phyloP scores from a whole-genome alignment of 2,888 invertebrate genomes.

The Ormyrus pomaceus region DNA sequence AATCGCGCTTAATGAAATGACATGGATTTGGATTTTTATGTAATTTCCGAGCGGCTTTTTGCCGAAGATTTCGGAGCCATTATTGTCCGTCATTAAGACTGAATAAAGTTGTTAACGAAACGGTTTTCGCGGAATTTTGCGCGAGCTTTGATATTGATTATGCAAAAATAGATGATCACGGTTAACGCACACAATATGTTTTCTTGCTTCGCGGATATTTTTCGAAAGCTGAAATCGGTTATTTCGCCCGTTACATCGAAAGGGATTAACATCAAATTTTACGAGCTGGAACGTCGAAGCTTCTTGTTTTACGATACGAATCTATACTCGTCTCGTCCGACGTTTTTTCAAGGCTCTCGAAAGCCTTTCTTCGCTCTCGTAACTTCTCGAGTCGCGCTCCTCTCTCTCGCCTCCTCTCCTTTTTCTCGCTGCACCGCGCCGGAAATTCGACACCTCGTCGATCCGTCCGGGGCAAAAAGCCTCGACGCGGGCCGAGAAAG shows the following conservation, averaged over 20 bases:
- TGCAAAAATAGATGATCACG: too few relatives aligned
- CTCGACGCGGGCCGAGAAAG: not conserved
- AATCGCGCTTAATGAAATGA: slow-evolving; percentile 41
- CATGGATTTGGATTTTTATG: slow-evolving; percentile 40
- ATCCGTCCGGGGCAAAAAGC: not conserved
- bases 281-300: not conserved
- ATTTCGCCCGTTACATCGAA: too few relatives aligned
- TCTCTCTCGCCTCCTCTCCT: not conserved
- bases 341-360: not conserved
- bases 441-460: slow-evolving; percentile 42
- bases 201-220: too few relatives aligned
- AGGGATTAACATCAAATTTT: too few relatives aligned
- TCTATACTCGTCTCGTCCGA: not conserved
- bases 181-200: too few relatives aligned
- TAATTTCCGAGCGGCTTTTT: slow-evolving; percentile 28
- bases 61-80: too few relatives aligned
- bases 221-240: too few relatives aligned
- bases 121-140: too few relatives aligned
- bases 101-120: too few relatives aligned
- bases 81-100: too few relatives aligned
- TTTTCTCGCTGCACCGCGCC: not conserved
- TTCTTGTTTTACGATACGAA: slow-evolving; percentile 40
- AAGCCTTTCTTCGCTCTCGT: slow-evolving; percentile 19
- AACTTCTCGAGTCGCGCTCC: slow-evolving; percentile 16
- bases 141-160: too few relatives aligned